Conservation (phyloP, 1,140 invertebrate genomes). For the Aricia agestis region DNA sequence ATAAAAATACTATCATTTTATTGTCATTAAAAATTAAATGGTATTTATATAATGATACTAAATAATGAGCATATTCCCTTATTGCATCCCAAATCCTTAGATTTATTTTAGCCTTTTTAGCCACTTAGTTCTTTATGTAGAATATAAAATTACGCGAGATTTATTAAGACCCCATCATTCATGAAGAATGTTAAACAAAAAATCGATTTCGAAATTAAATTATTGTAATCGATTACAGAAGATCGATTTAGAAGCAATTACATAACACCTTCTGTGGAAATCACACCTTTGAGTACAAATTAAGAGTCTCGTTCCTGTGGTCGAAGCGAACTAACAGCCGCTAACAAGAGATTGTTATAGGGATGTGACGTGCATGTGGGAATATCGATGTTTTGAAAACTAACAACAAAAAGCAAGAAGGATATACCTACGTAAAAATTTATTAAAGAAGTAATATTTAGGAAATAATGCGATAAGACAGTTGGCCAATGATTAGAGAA, state of each 20-base stretch:
- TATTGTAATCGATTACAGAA: constrained; percentile 43
- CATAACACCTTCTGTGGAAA: constrained; percentile 62
- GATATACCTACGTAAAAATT: too few relatives aligned
- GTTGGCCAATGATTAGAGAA: too few relatives aligned
- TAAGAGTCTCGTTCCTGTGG: constrained; percentile 57
- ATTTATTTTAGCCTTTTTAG: too few relatives aligned
- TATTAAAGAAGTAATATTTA: too few relatives aligned
- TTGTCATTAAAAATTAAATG: neutral
- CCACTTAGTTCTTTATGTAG: too few relatives aligned
- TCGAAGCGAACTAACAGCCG: constrained; percentile 50
- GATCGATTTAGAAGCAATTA: constrained; percentile 59
- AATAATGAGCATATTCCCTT: too few relatives aligned
- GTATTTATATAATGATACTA: too few relatives aligned
- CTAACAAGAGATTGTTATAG: constrained; percentile 69
- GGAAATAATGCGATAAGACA: too few relatives aligned
- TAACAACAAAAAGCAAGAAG: too few relatives aligned
- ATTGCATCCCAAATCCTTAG: too few relatives aligned
- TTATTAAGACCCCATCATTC: too few relatives aligned
- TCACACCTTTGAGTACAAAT: constrained; percentile 66
- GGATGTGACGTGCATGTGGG: constrained; percentile 35
- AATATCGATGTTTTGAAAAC: neutral
- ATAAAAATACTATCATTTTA: neutral
- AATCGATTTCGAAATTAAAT: constrained; percentile 30
- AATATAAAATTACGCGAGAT: too few relatives aligned
- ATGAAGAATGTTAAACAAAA: constrained; percentile 26